Evolutionary conservation across 2,113 vertebrate species (phyloP).

Genomic region (Pica pica): DNA sequence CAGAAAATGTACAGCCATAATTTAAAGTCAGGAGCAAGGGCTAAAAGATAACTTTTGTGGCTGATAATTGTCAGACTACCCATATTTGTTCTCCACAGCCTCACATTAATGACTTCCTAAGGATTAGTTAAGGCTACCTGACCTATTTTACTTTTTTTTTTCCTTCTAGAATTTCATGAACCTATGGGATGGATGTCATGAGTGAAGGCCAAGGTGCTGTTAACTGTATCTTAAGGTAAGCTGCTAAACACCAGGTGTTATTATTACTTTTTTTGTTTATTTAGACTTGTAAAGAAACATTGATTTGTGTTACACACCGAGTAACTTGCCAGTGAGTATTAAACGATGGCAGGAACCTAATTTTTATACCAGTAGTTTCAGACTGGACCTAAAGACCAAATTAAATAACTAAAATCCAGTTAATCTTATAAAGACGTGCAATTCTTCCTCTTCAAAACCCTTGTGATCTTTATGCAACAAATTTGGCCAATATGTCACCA

Average conservation of each 20-base stretch:
- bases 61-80: background rate
- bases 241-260: background rate
- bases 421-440: background rate
- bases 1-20: background rate
- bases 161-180: background rate
- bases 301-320: background rate
- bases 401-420: background rate
- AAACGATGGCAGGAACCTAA: background rate
- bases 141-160: background rate
- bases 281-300: background rate
- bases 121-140: background rate
- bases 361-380: background rate
- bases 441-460: background rate
- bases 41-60: background rate
- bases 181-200: rapidly evolving
- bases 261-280: background rate
- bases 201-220: background rate
- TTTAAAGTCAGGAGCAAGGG: background rate
- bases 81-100: background rate
- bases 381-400: background rate
- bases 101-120: background rate
- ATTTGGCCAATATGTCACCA: background rate
- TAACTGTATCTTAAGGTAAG: background rate
- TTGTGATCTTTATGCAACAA: background rate
- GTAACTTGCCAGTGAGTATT: background rate